Evolutionary conservation across 2,797 vertebrate genomes (phyloP).

Genomic region (Tolypeutes matacus): DNA sequence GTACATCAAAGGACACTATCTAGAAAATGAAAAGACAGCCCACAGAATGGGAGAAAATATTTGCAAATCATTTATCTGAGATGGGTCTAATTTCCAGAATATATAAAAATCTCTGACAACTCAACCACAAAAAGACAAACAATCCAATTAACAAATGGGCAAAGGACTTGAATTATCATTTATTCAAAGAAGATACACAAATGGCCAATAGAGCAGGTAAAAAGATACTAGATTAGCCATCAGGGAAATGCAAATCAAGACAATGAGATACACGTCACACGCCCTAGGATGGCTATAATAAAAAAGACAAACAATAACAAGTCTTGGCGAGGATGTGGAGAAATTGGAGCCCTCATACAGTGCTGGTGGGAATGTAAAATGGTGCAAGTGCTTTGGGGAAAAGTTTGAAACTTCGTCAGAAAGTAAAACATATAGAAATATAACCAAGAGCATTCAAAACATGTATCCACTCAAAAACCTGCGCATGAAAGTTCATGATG

Average conservation of each 20-base stretch:
- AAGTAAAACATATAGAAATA: conserved; percentile 28
- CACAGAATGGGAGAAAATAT: background rate
- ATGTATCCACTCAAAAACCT: background rate
- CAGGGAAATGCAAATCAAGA: conserved; percentile 34
- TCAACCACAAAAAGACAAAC: conserved; percentile 29
- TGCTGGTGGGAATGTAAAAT: conserved; percentile 1
- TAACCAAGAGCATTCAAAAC: conserved; percentile 18
- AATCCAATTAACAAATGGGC: background rate
- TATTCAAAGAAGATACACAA: conserved; percentile 17
- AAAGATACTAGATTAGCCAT: background rate
- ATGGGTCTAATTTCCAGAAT: background rate
- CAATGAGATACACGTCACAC: background rate
- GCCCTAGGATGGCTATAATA: background rate
- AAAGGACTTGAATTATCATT: conserved; percentile 3
- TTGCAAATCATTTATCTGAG: background rate
- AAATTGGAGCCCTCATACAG: background rate
- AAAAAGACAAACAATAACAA: background rate
- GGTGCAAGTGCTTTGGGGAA: conserved; percentile 26
- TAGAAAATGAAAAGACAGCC: conserved; percentile 1
- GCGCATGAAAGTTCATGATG: background rate
- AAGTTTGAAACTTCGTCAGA: conserved; percentile 1
- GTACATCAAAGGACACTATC: background rate
- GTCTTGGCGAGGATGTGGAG: background rate
- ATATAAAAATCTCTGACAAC: background rate
- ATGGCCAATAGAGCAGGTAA: background rate